phyloP scores from a whole-genome alignment of 1,140 invertebrate species.

The Psix sp. region DNA sequence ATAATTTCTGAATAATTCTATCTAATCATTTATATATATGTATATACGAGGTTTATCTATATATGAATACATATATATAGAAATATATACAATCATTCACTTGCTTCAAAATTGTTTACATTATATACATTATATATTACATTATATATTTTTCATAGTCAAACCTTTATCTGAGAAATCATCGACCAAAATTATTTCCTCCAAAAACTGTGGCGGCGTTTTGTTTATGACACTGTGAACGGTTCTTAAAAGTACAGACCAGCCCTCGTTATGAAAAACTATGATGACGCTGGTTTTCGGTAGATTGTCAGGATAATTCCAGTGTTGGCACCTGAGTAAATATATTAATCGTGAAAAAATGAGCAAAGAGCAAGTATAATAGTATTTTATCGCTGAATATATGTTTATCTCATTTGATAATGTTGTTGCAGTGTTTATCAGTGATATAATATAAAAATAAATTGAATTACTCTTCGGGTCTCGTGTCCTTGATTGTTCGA shows the following conservation, averaged over 20 bases:
- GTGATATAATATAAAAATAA: not conserved
- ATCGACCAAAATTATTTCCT: conserved; percentile 98
- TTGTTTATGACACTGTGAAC: conserved; percentile 97
- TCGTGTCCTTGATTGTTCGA: conserved; percentile 90
- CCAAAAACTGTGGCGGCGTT: conserved; percentile 91
- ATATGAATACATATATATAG: too few species aligned
- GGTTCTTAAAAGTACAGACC: conserved; percentile 95
- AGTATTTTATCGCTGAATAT: too few species aligned
- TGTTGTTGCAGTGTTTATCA: too few species aligned
- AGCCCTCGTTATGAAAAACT: conserved; percentile 99
- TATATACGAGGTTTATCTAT: too few species aligned
- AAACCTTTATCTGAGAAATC: conserved; percentile 96
- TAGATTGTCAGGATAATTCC: conserved; percentile 94
- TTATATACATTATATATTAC: too few species aligned
- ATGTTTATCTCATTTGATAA: too few species aligned
- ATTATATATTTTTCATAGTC: conserved; percentile 1
- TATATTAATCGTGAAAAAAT: too few species aligned
- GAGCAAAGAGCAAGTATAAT: too few species aligned
- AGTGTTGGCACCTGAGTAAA: conserved; percentile 97
- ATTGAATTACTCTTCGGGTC: conserved; percentile 85
- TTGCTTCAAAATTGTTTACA: too few species aligned
- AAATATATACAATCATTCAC: too few species aligned
- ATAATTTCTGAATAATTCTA: too few species aligned
- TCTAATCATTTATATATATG: too few species aligned
- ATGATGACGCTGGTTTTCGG: conserved; percentile 96